Evolutionary conservation across 2,113 vertebrate genomes (phyloP), one percentile per base, ranked within the genome.

Genomic region (Desmodus rotundus): DNA sequence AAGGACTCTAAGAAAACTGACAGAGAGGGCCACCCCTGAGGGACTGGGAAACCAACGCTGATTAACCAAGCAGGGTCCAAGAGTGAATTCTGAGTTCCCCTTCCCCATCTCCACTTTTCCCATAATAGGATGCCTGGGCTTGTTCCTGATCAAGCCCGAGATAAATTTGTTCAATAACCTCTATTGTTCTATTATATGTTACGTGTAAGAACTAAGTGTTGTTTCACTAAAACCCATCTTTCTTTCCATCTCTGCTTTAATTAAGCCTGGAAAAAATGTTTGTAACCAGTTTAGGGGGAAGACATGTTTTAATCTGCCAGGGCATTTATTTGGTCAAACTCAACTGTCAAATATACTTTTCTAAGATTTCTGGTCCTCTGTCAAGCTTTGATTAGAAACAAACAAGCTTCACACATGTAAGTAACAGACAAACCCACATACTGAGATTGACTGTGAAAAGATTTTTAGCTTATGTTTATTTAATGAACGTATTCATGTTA

Each of bases 391-490:
- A 91, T 12, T 15, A 56, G 92, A 93, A 91, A 89, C 17, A 65
- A 74, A 3, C 68, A 72, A 61, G 28, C 14, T 73, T 38, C 17
- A 43, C 16, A 68, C 38, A 80, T 45, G 52, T 20, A 63, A 85
- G 68, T 87, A 73, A 74, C 1, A 82, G 54, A 73, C 36, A 84
- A 67, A 74, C 68, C 5, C 28, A 78, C 47, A 76, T 17, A 81
- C 45, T 63, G 50, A 90, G 56, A 77, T 2, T 0, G 1, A 45
- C 92, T 58, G 56, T 5, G 0, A 77, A 96, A 70, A 90, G 33
- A 7, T 15, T 52, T 96, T 68, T 96, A 84, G 50, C 70, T 47
- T 61, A 61, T 63, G 52, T 89, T 96, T 77, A 93, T 56, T 97
- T 90, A 91, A 89, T 76, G 17, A 86, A 94, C 50, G 86, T 82